A percentile compares a stretch with the other conserved stretches of the same genome.
Conservation (phyloP, 2,113 vertebrate genomes). For the Syrmaticus mikado region DNA sequence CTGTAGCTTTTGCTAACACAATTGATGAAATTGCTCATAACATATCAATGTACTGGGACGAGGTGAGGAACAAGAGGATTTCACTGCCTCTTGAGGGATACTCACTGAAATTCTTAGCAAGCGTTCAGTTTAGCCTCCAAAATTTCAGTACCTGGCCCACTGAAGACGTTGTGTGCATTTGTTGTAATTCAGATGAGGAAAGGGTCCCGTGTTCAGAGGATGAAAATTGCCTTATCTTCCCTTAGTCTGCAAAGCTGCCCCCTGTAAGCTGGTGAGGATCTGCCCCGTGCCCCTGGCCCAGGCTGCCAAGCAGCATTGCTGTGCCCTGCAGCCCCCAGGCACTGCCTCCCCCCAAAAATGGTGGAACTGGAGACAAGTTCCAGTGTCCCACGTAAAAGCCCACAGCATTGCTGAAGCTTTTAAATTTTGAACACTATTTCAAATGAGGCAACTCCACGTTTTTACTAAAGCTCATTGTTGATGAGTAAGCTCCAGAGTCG, state of each 20-base stretch:
- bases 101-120: accelerated
- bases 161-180: not conserved
- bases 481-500: slow-evolving; percentile 68
- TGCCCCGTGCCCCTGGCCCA: not conserved
- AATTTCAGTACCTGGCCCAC: not conserved
- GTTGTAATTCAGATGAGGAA: not conserved
- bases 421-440: not conserved
- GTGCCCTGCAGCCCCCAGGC: too few species aligned
- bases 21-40: accelerated
- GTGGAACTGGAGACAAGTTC: not conserved
- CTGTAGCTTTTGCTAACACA: not conserved
- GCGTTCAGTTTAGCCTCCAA: not conserved
- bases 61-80: not conserved
- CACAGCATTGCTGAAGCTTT: not conserved
- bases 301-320: too few species aligned
- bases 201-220: not conserved
- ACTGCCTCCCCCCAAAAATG: too few species aligned
- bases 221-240: accelerated
- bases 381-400: not conserved
- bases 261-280: accelerated
- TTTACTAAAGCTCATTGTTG: not conserved
- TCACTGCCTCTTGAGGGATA: not conserved
- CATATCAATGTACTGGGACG: accelerated
- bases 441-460: not conserved
- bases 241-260: not conserved